These are phyloP conservation scores for Halocaridina rubra DNA, from an alignment of 2,888 invertebrate species.

Conservation along the genomic window DNA sequence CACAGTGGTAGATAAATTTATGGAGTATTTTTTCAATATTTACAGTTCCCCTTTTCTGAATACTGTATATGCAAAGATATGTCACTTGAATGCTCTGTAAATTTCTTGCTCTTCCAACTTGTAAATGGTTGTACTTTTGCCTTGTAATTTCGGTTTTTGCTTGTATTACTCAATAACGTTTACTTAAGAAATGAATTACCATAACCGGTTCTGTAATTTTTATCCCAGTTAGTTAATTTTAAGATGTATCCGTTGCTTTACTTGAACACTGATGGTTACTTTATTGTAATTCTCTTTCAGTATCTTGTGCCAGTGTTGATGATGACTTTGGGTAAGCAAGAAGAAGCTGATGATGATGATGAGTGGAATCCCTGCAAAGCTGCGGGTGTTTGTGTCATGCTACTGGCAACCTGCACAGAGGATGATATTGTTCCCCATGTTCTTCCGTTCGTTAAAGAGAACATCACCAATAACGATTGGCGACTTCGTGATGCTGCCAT, in stretches of 20 bases:
- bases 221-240: background rate
- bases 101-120: too few relatives aligned
- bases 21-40: too few relatives aligned
- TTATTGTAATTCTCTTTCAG: constrained; percentile 45
- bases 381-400: constrained; percentile 97
- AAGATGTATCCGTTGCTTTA: too few relatives aligned
- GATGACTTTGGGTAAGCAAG: constrained; percentile 94
- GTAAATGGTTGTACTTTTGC: too few relatives aligned
- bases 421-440: constrained; percentile 96
- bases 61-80: too few relatives aligned
- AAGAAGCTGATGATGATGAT: constrained; percentile 97
- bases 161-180: too few relatives aligned
- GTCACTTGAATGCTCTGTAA: too few relatives aligned
- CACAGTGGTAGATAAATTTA: too few relatives aligned
- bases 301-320: constrained; percentile 94
- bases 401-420: constrained; percentile 96
- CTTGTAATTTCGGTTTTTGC: too few relatives aligned
- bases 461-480: constrained; percentile 89
- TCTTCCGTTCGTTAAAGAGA: constrained; percentile 93
- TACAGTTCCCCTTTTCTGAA: too few relatives aligned
- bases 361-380: constrained; percentile 99
- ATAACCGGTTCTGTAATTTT: background rate
- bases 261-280: too few relatives aligned
- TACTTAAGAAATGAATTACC: background rate
- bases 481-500: constrained; percentile 93